These are phyloP conservation scores for Zaprionus lineosus DNA, from an alignment of 2,888 invertebrate species.

Conservation along the genomic window DNA sequence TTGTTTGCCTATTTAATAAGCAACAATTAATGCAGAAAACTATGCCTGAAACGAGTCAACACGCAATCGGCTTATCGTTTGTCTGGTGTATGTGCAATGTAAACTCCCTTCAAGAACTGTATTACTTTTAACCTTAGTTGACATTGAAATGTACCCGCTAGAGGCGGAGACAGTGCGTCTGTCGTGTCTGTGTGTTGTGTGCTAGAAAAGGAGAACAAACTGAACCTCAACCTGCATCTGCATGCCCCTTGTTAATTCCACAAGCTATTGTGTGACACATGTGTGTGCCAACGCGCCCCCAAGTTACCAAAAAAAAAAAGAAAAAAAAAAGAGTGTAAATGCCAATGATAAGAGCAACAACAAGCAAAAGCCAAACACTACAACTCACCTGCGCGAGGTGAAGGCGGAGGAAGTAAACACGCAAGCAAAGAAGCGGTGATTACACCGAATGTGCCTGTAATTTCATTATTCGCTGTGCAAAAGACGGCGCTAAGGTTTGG, in stretches of 20 bases:
- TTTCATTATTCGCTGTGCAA: too few relatives aligned
- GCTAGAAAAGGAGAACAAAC: constrained; percentile 51
- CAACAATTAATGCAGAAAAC: constrained; percentile 35
- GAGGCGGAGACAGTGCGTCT: constrained; percentile 57
- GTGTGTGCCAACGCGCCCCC: constrained; percentile 19
- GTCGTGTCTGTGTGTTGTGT: constrained; percentile 38
- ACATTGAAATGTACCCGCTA: constrained; percentile 81
- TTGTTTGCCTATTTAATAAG: constrained; percentile 49
- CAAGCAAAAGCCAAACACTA: constrained; percentile 5
- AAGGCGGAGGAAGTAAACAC: constrained; percentile 18
- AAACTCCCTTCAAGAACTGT: constrained; percentile 51
- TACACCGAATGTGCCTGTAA: too few relatives aligned
- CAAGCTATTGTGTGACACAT: neutral
- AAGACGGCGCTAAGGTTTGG: constrained; percentile 20
- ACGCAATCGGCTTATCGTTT: constrained; percentile 40
- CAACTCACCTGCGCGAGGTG: constrained; percentile 20
- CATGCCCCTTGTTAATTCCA: neutral
- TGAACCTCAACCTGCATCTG: constrained; percentile 22
- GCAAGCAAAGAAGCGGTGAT: constrained; percentile 24
- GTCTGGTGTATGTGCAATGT: constrained; percentile 50
- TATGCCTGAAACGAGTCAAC: constrained; percentile 48
- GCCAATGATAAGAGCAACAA: constrained; percentile 20
- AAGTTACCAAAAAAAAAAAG: neutral
- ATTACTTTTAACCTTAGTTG: constrained; percentile 82
- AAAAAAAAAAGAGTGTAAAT: constrained; percentile 15